Base-by-base conservation (phyloP, 2,797 vertebrate species). In the Sparus aurata region DNA sequence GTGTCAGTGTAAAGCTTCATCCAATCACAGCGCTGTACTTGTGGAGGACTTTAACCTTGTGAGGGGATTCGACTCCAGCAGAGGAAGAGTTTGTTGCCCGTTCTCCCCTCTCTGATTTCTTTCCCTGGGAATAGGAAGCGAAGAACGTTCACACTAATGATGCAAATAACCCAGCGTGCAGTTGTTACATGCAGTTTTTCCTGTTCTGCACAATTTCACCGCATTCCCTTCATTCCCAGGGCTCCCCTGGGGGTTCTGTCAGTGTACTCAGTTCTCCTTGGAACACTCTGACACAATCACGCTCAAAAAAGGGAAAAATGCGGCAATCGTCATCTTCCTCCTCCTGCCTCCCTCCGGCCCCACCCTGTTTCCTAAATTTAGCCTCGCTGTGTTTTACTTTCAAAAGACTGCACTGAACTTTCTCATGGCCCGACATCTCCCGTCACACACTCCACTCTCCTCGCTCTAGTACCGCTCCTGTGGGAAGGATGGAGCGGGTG, bases 361-460 rank as follows among this genome's bases (percentile, higher is more conserved):
- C 85, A 72, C 87, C 90, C 86, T 57, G 52, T 22, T 73, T 73
- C 63, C 87, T 89, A 93, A 84, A 89, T 92, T 81, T 92, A 92
- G 88, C 79, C 84, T 23, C 2, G 1, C 68, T 70, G 58, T 85
- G 79, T 86, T 91, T 86, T 88, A 58, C 38, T 77, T 87, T 85
- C 80, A 87, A 80, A 85, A 72, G 63, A 61, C 76, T 52, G 78
- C 69, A 47, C 87, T 92, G 90, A 93, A 92, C 93, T 91, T 94
- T 95, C 94, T 92, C 95, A 94, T 90, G 92, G 91, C 91, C 91
- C 70, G 57, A 83, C 82, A 43, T 90, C 86, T 90, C 79, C 69
- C 74, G 83, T 87, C 88, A 66, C 80, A 81, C 80, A 83, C 73
- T 45, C 73, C 18, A 22, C 75, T 79, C 85, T 84, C 34, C 71